A percentile compares a stretch with the other conserved stretches of the same genome.
Conservation (phyloP, 2,797 vertebrate species). For the Liasis olivaceus region DNA sequence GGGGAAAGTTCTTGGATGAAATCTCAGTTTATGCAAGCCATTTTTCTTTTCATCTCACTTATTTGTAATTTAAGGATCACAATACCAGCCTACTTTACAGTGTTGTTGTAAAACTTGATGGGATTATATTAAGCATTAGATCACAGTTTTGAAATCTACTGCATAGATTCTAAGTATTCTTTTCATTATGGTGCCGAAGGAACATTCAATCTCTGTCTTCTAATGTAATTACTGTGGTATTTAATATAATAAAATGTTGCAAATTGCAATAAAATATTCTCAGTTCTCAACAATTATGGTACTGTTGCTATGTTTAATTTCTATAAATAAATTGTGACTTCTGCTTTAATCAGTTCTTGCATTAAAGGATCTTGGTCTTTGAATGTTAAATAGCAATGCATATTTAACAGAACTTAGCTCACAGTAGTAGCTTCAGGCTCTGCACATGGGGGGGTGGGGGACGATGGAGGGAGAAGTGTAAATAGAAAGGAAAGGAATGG, state of each 20-base stretch:
- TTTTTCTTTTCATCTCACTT: neutral
- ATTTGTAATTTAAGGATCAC: neutral
- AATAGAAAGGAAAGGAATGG: neutral
- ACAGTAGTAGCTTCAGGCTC: conserved; percentile 38
- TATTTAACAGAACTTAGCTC: conserved; percentile 52
- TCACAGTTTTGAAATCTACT: neutral
- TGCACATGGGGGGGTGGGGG: neutral
- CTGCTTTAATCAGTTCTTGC: conserved; percentile 49
- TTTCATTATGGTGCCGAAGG: neutral
- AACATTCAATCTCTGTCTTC: neutral
- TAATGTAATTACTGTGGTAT: neutral
- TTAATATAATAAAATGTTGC: conserved; percentile 1
- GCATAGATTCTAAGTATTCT: neutral
- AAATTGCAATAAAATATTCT: neutral
- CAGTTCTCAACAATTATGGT: neutral
- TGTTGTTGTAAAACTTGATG: neutral
- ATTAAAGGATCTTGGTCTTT: conserved; percentile 42
- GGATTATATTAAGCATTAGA: neutral
- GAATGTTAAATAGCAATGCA: conserved; percentile 56
- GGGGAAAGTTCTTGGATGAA: neutral
- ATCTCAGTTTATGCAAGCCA: neutral
- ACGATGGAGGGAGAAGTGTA: neutral
- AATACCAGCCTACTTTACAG: neutral
- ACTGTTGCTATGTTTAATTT: conserved; percentile 1
- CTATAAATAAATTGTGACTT: conserved; percentile 16